A percentile compares a stretch with the other conserved stretches of the same genome.
These are phyloP conservation scores for Parasteatoda tepidariorum DNA, from an alignment of 1,140 invertebrate genomes.

Conservation along the genomic window DNA sequence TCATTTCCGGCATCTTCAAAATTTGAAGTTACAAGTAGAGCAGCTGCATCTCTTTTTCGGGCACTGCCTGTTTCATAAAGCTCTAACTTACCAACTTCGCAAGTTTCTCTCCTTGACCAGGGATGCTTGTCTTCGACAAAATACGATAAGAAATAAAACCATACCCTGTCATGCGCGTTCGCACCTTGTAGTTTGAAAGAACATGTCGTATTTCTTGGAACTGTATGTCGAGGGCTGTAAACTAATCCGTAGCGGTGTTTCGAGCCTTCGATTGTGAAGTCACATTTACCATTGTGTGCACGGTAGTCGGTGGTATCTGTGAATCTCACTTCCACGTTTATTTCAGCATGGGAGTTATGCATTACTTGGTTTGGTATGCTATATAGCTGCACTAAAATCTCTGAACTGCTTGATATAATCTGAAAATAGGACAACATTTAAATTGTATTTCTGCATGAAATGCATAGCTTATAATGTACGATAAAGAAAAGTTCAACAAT, in stretches of 20 bases:
- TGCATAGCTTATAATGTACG: no score
- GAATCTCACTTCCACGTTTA: constrained; percentile 89
- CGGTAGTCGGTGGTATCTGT: constrained; percentile 68
- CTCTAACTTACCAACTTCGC: constrained; percentile 62
- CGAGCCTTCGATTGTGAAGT: constrained; percentile 85
- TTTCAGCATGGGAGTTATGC: constrained; percentile 77
- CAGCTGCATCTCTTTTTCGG: constrained; percentile 31
- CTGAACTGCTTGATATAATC: constrained; percentile 81
- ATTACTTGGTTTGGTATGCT: constrained; percentile 91
- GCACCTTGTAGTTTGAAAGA: constrained; percentile 84
- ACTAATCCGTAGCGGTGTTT: constrained; percentile 80
- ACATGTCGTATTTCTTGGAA: constrained; percentile 87
- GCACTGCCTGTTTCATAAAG: constrained; percentile 59
- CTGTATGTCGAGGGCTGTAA: constrained; percentile 82
- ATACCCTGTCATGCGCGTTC: constrained; percentile 79
- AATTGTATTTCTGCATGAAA: no score
- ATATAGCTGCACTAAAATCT: constrained; percentile 87
- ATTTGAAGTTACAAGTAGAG: constrained; percentile 11
- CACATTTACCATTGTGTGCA: constrained; percentile 81
- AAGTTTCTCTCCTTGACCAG: constrained; percentile 62
- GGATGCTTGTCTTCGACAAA: constrained; percentile 62
- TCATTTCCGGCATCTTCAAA: not conserved
- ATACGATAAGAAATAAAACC: constrained; percentile 81
- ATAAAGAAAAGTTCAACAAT: no score
- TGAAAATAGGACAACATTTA: no score